Conservation (phyloP, 2,113 vertebrate species). For the Bufo bufo region DNA sequence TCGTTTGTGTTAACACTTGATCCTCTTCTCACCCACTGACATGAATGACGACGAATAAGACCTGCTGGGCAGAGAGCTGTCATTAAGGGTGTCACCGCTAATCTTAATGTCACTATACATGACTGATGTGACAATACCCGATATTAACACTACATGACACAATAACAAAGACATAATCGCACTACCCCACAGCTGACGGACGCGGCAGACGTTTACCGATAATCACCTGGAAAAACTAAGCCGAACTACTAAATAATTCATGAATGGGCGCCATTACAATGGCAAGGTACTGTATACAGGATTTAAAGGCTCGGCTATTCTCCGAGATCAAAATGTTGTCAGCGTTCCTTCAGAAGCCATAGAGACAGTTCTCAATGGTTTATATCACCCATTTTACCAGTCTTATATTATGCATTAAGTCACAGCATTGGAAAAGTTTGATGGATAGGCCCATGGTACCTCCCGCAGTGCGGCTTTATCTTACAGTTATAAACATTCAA, state of each 20-base stretch:
- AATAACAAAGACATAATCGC: background rate
- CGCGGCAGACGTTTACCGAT: background rate
- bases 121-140: background rate
- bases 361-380: background rate
- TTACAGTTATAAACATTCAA: slow-evolving; percentile 6
- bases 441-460: slow-evolving; percentile 5
- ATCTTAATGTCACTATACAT: slow-evolving; percentile 20
- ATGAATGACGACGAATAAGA: background rate
- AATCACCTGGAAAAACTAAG: background rate
- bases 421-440: background rate
- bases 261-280: background rate
- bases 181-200: background rate
- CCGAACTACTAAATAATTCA: background rate
- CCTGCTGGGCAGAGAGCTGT: slow-evolving; percentile 12
- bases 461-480: slow-evolving; percentile 1
- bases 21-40: background rate
- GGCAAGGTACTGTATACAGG: background rate
- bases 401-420: background rate
- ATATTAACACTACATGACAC: slow-evolving; percentile 36
- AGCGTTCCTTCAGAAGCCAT: background rate
- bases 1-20: background rate
- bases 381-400: slow-evolving; percentile 1
- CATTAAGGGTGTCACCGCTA: slow-evolving; percentile 14
- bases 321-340: background rate
- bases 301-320: background rate